Evolutionary conservation across 2,888 invertebrate genomes (phyloP), one percentile per base, ranked within the genome.

Genomic region (Thera obeliscata): DNA sequence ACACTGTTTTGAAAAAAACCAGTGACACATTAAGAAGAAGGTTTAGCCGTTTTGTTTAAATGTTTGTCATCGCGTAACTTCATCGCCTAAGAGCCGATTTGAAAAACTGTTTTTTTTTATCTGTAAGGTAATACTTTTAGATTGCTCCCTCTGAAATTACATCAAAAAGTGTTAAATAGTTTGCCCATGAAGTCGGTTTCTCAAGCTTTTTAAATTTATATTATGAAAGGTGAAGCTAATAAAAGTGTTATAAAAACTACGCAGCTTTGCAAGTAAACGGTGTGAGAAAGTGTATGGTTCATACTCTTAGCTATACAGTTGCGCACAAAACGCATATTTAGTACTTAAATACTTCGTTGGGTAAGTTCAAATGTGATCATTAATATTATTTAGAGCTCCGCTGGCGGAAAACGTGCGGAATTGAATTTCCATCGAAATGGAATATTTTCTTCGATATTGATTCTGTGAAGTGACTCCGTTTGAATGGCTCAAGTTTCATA

Each of bases 341-440:
- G 12, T 56, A 58, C 59, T 60, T 66, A 73, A 50, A 8, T 56
- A 58, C 59, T 60, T 66, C 72, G 67, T 74, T 73, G 70, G 64
- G 73, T 70, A 70, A 70, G 67, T 74, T 79, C 68, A 74, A 76
- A 76, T 67, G 69, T 65, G 65, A 75, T 75, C 72, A 78, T 77
- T 77, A 76, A 76, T 81, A 78, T 77, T 78, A 79, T 79, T 78
- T 75, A 77, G 71, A 72, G 73, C 70, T 69, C 55, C 74, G 74
- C 74, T 73, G 74, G 74, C 72, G 70, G 70, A 75, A 76, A 74
- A 75, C 75, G 74, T 73, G 72, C 76, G 63, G 74, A 79, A 76
- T 79, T 75, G 77, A 79, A 81, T 81, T 80, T 80, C 78, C 78
- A 80, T 79, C 69, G 75, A 75, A 78, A 80, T 78, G 73, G 79